Conservation (phyloP, 2,888 invertebrate species). For the Omphaloscelis lunosa region DNA sequence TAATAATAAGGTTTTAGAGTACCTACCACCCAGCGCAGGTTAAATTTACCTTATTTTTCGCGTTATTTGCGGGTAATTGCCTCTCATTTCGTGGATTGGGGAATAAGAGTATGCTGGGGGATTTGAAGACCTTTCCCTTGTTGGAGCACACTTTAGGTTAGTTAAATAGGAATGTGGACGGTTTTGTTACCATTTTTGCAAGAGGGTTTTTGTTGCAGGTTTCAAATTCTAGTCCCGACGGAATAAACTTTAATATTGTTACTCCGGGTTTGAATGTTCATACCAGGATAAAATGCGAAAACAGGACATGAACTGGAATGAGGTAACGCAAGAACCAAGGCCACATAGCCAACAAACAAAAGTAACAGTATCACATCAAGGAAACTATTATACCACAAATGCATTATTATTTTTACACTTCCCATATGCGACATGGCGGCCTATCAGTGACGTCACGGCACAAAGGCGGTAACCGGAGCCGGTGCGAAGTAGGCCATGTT, state of each 20-base stretch:
- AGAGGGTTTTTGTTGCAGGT: background rate
- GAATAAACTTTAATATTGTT: background rate
- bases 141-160: background rate
- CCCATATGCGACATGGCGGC: background rate
- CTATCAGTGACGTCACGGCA: conserved; percentile 44
- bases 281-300: no score
- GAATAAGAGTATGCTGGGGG: background rate
- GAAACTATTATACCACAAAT: background rate
- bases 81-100: conserved; percentile 25
- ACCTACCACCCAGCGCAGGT: conserved; percentile 27
- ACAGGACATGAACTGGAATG: no score
- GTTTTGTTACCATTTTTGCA: background rate
- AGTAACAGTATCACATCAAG: background rate
- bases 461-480: conserved; percentile 57
- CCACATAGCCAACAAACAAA: background rate
- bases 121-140: conserved; percentile 7
- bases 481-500: conserved; percentile 62
- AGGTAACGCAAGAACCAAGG: background rate
- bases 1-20: conserved; percentile 8
- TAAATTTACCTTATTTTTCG: conserved; percentile 41
- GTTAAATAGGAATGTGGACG: background rate
- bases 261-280: background rate
- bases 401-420: conserved; percentile 3
- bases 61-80: conserved; percentile 42
- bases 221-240: background rate